Base-by-base conservation (phyloP, 2,888 invertebrate genomes). In the Eumacrocentrus americanus region DNA sequence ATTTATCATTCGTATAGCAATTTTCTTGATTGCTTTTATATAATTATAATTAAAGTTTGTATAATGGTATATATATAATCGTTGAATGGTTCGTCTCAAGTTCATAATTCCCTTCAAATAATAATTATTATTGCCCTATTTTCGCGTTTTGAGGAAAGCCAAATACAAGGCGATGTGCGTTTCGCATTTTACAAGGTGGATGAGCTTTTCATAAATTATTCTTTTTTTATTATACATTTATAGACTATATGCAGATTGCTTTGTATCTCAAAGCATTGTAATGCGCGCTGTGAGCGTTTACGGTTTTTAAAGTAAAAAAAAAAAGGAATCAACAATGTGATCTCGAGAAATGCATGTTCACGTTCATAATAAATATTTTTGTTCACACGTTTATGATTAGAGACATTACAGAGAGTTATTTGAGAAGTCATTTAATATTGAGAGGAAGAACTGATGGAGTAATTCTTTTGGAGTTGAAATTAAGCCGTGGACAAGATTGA, bases 401-500 rank as follows among this genome's bases (percentile, higher is more conserved):
- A 51, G n/a, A n/a, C n/a, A n/a, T n/a, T n/a, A n/a, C n/a, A n/a
- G n/a, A n/a, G n/a, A n/a, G n/a, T n/a, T n/a, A n/a, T n/a, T n/a
- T n/a, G n/a, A n/a, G n/a, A n/a, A n/a, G n/a, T n/a, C 20, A 51
- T 22, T 51, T 35, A 37, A 22, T 42, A 29, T 25, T 20, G 18
- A 40, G 42, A 42, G 53, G 53, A 53, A 53, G 53, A 53, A 53
- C 53, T 37, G 40, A 42, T n/a, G 20, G 42, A 42, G 42, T 16
- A 4, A 12, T 35, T 34, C 18, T 51, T 37, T 57, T 50, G 9
- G 29, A 40, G 29, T 42, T 35, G 23, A 37, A 56, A 55, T 40
- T 60, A 60, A 60, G 52, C 54, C 50, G 37, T 60, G 42, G 48
- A 60, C 51, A 56, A 55, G 42, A 62, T 62, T 59, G 61, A 64